Evolutionary conservation across 2,888 invertebrate genomes (phyloP).

Genomic region (Heliconius erato): DNA sequence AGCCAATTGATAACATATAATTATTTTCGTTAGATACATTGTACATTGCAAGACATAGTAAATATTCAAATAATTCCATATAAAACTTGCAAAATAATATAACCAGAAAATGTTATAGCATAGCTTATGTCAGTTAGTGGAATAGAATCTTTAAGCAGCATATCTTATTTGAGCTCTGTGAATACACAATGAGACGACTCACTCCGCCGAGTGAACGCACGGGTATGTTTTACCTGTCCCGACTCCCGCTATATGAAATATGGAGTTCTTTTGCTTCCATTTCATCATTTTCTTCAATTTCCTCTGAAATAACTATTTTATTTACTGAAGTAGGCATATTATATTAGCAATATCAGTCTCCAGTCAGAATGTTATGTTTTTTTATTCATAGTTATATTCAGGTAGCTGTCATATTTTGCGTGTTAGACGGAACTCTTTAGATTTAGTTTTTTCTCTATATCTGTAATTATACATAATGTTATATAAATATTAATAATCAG

Average conservation of each 20-base stretch:
- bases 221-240: conserved; percentile 19
- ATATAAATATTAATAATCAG: no score
- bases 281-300: conserved; percentile 25
- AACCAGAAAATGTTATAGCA: neutral
- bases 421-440: neutral
- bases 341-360: neutral
- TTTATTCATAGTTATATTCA: neutral
- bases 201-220: conserved; percentile 12
- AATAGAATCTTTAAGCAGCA: neutral
- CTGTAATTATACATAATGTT: no score
- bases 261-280: neutral
- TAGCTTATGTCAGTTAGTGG: neutral
- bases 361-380: neutral
- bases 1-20: no score
- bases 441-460: no score
- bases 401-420: neutral
- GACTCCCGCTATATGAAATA: conserved; percentile 14
- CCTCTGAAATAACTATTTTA: conserved; percentile 11
- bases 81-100: neutral
- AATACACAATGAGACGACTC: conserved; percentile 30
- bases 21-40: no score
- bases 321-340: conserved; percentile 8
- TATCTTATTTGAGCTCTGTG: conserved; percentile 27
- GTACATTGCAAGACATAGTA: neutral
- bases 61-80: neutral